Evolutionary conservation across 2,888 invertebrate genomes (phyloP).

Genomic region (Rhopalosiphum nymphaeae): DNA sequence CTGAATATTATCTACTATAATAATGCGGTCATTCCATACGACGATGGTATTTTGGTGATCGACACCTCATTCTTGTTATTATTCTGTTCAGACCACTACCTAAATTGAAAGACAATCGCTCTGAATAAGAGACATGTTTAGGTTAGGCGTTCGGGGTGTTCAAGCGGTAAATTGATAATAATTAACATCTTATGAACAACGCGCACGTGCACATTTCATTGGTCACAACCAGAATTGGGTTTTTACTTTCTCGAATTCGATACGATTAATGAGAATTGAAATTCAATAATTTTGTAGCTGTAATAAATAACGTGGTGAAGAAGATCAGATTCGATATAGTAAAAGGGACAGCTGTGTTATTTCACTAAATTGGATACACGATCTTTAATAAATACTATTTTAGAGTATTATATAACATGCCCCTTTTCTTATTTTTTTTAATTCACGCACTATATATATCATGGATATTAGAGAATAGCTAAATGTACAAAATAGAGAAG

Average conservation of each 20-base stretch:
- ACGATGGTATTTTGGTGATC: not conserved
- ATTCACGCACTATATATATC: not conserved
- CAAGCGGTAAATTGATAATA: not conserved
- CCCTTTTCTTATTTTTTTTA: not conserved
- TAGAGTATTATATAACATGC: not conserved
- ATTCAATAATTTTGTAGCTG: not conserved
- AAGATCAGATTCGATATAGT: not conserved
- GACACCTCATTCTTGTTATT: not conserved
- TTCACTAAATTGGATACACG: not conserved
- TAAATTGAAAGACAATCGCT: not conserved
- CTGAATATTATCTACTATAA: not conserved
- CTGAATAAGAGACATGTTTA: not conserved
- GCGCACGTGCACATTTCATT: not conserved
- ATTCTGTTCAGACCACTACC: not conserved
- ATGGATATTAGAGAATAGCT: not conserved
- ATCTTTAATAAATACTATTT: not conserved
- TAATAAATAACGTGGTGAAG: not conserved
- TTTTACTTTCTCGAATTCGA: slow-evolving; percentile 8
- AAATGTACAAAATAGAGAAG: too few relatives aligned
- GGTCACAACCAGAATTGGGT: not conserved
- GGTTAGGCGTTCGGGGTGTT: not conserved
- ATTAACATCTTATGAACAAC: not conserved
- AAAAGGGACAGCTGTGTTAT: not conserved
- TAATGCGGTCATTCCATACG: not conserved
- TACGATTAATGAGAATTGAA: not conserved